Base-by-base conservation (phyloP, 2,888 invertebrate species). In the Trichopria drosophilae region DNA sequence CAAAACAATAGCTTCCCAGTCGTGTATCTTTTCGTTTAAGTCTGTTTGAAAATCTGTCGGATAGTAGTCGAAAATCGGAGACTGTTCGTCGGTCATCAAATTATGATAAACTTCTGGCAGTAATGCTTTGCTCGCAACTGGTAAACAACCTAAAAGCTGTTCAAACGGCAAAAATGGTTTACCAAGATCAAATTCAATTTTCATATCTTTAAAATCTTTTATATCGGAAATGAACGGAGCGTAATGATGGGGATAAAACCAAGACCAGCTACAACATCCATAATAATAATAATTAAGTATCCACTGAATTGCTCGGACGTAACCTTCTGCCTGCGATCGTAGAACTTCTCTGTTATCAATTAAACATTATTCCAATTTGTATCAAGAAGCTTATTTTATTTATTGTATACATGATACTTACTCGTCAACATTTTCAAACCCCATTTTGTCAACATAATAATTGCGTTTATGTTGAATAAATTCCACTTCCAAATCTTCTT, bases 231-330 rank as follows among this genome's bases (percentile, higher is more conserved):
- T 89, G 72, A 88, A 97, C 0, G 98, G 98, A 0, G 97, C 91
- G 76, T 98, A 99, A 76, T 99, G 97, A 70, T 93, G 91, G 0
- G 96, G 95, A 76, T 96, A 99, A 77, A 83, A 97, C 98, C 98
- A 99, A 22, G 93, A 90, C 99, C 99, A 99, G 0, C 95, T 96
- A 41, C 90, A 89, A 34, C 95, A 93, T 5, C 98, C 98, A 66
- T 92, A 87, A 77, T 95, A 98, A 76, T 99, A 99, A 76, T 99
- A 99, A 70, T 88, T 83, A 13, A 98, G 79, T 70, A 94, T 93
- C 98, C 98, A 99, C 66, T 98, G 97, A 39, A 99, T 85, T 0
- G 95, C 97, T 29, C 87, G 81, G 7, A 98, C 88, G 73, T 97
- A 99, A 40, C 90, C 86, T 69, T 88, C 86, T 0, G 94, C 91